Conservation (phyloP, 2,797 vertebrate species). For the Rhadinocentrus ornatus region DNA sequence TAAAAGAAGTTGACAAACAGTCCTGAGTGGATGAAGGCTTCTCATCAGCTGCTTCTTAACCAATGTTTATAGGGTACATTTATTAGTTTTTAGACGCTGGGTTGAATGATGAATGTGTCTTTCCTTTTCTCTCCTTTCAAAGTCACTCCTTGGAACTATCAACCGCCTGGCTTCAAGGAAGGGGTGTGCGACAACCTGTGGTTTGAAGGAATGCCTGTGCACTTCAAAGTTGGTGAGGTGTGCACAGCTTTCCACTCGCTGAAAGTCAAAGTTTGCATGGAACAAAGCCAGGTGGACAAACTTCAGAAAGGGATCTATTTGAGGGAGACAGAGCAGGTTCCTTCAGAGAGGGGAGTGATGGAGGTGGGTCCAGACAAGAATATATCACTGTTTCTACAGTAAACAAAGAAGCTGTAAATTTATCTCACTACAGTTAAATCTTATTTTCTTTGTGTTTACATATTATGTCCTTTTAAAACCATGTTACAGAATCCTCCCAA, state of each 20-base stretch:
- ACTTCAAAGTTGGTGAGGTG: slow-evolving; percentile 84
- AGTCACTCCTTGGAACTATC: slow-evolving; percentile 85
- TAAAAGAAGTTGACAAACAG: too few relatives aligned
- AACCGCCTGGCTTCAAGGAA: slow-evolving; percentile 85
- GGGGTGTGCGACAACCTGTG: slow-evolving; percentile 79
- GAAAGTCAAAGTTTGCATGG: slow-evolving; percentile 78
- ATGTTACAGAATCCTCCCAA: slow-evolving; percentile 52
- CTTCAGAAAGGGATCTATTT: slow-evolving; percentile 70
- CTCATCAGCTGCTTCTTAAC: too few relatives aligned
- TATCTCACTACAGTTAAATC: not conserved
- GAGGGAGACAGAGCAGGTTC: slow-evolving; percentile 43
- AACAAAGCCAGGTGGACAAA: slow-evolving; percentile 70
- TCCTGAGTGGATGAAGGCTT: too few relatives aligned
- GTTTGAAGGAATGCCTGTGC: slow-evolving; percentile 83
- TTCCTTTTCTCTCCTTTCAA: not conserved
- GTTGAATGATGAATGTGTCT: not conserved
- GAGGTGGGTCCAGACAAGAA: slow-evolving; percentile 33
- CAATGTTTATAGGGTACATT: too few relatives aligned
- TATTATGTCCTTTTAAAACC: not conserved
- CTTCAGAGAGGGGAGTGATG: not conserved
- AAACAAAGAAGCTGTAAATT: not conserved
- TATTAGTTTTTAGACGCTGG: too few relatives aligned
- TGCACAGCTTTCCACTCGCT: slow-evolving; percentile 80
- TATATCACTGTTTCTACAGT: too few relatives aligned
- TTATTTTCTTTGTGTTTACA: not conserved